Evolutionary conservation across 2,113 vertebrate genomes (phyloP).

Genomic region (Aythya baeri): DNA sequence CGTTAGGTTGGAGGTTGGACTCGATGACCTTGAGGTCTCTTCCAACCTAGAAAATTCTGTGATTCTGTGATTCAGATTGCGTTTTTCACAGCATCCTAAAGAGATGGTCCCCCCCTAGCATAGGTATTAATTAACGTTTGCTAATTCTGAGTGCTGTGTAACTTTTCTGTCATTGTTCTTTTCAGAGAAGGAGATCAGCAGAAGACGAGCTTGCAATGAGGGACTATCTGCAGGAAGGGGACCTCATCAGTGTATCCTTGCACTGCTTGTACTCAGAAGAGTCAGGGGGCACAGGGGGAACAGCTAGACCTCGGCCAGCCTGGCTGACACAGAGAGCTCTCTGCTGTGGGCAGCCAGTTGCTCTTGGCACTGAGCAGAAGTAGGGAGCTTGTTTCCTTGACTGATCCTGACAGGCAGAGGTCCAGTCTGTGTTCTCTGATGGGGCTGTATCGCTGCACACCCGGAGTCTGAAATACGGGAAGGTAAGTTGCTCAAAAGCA

Average conservation of each 20-base stretch:
- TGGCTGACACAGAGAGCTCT: not conserved
- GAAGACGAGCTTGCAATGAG: constrained; percentile 97
- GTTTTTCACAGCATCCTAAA: accelerated
- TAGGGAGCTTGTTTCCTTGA: constrained; percentile 66
- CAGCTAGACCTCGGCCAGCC: not conserved
- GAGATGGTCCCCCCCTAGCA: accelerated
- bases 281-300: not conserved
- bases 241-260: constrained; percentile 96
- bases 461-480: constrained; percentile 95
- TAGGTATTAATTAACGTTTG: not conserved
- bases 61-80: too few relatives aligned
- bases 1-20: too few relatives aligned
- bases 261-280: not conserved
- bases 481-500: constrained; percentile 77
- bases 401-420: constrained; percentile 85
- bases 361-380: not conserved
- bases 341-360: accelerated
- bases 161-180: not conserved
- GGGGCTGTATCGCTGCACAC: constrained; percentile 94
- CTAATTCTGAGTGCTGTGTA: accelerated
- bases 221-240: constrained; percentile 93
- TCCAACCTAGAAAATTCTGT: too few relatives aligned
- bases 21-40: too few relatives aligned
- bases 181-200: constrained; percentile 91
- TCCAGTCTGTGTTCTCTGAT: constrained; percentile 94